Conservation (phyloP, 2,797 vertebrate genomes). For the Myotis daubentonii region DNA sequence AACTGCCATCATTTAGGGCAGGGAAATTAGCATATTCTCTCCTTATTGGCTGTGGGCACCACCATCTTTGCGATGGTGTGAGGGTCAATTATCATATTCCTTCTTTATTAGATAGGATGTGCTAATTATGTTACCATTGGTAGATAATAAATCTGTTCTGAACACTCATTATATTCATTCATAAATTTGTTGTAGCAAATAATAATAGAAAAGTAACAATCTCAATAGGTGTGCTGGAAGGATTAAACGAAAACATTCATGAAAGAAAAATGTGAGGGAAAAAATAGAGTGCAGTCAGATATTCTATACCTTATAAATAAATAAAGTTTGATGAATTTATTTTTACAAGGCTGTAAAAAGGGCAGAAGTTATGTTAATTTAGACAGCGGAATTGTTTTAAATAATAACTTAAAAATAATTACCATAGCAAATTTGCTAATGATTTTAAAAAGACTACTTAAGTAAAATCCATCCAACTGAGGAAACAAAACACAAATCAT, state of each 20-base stretch:
- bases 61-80: too few relatives aligned
- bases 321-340: background rate
- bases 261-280: background rate
- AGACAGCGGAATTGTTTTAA: background rate
- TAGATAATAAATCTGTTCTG: background rate
- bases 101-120: too few relatives aligned
- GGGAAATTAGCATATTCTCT: too few relatives aligned
- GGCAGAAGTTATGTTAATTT: background rate
- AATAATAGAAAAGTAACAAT: background rate
- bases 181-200: background rate
- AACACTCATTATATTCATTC: background rate
- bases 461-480: constrained; percentile 48
- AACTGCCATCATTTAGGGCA: too few relatives aligned
- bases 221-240: background rate
- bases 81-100: too few relatives aligned
- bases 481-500: background rate
- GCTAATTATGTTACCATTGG: background rate
- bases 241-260: background rate
- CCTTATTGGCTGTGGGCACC: too few relatives aligned
- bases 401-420: constrained; percentile 51
- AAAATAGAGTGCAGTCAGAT: background rate
- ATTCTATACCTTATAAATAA: constrained; percentile 7
- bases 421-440: background rate
- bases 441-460: constrained; percentile 54
- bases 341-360: constrained; percentile 53